phyloP scores from a whole-genome alignment of 2,797 vertebrate species.

The Periophthalmus magnuspinnatus region DNA sequence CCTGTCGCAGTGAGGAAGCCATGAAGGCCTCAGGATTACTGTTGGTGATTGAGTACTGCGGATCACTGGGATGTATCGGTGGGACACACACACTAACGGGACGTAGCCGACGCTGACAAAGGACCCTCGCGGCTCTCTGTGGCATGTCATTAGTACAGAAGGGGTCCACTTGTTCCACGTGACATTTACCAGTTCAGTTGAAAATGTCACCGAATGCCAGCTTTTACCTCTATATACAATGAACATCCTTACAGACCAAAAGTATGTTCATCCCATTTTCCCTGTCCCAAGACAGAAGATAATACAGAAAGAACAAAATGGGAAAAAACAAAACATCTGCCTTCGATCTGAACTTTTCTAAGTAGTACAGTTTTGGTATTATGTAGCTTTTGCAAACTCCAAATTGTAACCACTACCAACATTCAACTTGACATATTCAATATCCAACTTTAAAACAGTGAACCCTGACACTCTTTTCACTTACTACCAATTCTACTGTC shows the following conservation, averaged over 20 bases:
- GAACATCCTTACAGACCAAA: conserved; percentile 55
- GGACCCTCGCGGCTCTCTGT: conserved; percentile 47
- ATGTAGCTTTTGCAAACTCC: no score
- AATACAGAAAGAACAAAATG: neutral
- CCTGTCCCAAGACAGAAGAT: conserved; percentile 29
- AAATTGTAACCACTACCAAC: no score
- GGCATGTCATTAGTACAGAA: conserved; percentile 63
- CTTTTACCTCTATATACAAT: conserved; percentile 70
- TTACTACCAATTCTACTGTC: no score
- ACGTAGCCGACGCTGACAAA: conserved; percentile 51
- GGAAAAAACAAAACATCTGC: neutral
- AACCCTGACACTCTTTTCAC: no score
- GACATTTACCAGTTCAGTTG: conserved; percentile 75
- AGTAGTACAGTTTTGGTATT: no score
- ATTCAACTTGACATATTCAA: no score
- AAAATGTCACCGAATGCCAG: conserved; percentile 81
- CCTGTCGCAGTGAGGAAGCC: conserved; percentile 20
- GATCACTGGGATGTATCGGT: conserved; percentile 41
- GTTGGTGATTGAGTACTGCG: conserved; percentile 37
- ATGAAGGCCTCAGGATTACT: conserved; percentile 31
- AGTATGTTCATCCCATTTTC: conserved; percentile 25
- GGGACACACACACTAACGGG: conserved; percentile 54
- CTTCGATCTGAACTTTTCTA: neutral
- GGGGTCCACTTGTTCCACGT: conserved; percentile 67
- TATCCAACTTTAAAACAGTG: no score